phyloP scores from a whole-genome alignment of 2,113 vertebrate genomes.

The Malurus melanocephalus region DNA sequence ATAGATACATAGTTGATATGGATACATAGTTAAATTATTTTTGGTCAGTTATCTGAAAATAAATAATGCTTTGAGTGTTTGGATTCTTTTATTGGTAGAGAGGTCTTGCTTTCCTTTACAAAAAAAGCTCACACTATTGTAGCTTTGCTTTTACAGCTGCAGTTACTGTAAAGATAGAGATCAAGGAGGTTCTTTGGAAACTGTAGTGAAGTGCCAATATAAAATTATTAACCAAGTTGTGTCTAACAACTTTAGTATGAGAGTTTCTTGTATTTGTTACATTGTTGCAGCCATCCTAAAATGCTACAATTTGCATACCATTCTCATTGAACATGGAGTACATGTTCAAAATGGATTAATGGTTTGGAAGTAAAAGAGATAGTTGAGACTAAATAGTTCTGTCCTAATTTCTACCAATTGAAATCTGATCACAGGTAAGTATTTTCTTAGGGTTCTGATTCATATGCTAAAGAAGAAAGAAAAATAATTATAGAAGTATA shows the following conservation, averaged over 20 bases:
- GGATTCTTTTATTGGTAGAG: not conserved
- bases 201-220: not conserved
- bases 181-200: not conserved
- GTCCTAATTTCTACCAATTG: not conserved
- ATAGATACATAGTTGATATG: not conserved
- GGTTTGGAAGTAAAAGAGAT: not conserved
- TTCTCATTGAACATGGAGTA: not conserved
- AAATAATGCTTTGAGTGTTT: not conserved
- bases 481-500: not conserved
- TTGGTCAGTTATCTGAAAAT: not conserved
- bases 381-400: not conserved
- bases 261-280: not conserved
- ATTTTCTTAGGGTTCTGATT: not conserved
- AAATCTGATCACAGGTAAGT: not conserved
- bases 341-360: not conserved
- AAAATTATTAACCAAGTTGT: not conserved
- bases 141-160: not conserved
- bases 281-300: not conserved
- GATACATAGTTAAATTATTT: not conserved
- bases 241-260: not conserved
- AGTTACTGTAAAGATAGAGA: not conserved
- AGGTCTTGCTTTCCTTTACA: not conserved
- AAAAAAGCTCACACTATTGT: not conserved
- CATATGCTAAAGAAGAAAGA: not conserved
- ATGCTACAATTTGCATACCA: fast-evolving